Conservation (phyloP, 1,140 invertebrate species). For the Drosophila carrolli region DNA sequence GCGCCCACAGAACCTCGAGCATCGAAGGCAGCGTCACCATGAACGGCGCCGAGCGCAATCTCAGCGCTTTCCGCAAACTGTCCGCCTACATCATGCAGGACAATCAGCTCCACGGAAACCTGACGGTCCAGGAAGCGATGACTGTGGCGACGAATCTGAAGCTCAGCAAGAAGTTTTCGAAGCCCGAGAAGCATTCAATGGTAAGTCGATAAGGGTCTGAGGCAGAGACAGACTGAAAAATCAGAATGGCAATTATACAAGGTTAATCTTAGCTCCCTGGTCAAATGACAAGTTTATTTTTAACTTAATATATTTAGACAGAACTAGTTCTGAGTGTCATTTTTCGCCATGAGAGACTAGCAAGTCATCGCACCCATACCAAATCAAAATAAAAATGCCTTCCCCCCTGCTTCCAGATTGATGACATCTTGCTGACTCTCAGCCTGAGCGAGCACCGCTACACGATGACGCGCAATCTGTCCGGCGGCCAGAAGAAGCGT, state of each 20-base stretch:
- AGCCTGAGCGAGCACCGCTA: conserved; percentile 93
- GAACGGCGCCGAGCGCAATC: conserved; percentile 94
- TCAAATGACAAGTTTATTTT: conserved; percentile 2
- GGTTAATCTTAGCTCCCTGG: conserved; percentile 15
- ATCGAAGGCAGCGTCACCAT: conserved; percentile 92
- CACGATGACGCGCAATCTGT: conserved; percentile 95
- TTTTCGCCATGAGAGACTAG: background rate
- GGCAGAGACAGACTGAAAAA: background rate
- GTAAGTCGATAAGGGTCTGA: conserved; percentile 86
- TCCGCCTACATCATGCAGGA: conserved; percentile 99
- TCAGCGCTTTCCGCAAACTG: conserved; percentile 95
- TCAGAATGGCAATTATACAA: conserved; percentile 17
- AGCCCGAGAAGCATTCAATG: conserved; percentile 92
- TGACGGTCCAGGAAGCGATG: conserved; percentile 97
- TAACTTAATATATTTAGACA: background rate
- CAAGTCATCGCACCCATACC: conserved; percentile 22
- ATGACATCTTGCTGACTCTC: conserved; percentile 95
- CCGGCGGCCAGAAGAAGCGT: conserved; percentile 98
- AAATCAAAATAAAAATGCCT: conserved; percentile 14
- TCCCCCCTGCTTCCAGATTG: conserved; percentile 87
- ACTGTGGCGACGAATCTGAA: conserved; percentile 96
- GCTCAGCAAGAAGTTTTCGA: conserved; percentile 89
- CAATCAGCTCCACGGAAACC: conserved; percentile 96
- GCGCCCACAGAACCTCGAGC: conserved; percentile 88
- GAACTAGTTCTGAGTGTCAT: conserved; percentile 29